Conservation (phyloP, 2,797 vertebrate genomes). For the Hirundo rustica region DNA sequence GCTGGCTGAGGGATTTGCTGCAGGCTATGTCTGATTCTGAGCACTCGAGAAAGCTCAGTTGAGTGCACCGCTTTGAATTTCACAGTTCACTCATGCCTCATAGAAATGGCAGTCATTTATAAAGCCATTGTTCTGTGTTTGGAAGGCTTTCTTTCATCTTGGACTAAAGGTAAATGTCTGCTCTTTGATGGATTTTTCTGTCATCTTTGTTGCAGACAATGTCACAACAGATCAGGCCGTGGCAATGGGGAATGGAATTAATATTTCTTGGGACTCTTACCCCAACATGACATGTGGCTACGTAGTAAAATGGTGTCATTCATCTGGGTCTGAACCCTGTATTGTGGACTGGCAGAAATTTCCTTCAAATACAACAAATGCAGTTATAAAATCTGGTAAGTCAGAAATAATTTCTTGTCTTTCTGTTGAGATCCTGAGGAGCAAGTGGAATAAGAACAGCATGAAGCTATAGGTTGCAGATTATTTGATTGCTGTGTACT, state of each 20-base stretch:
- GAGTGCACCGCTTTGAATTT: neutral
- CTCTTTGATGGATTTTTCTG: constrained; percentile 19
- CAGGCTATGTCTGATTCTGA: constrained; percentile 16
- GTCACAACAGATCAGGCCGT: constrained; percentile 59
- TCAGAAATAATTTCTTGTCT: neutral
- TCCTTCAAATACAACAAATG: constrained; percentile 65
- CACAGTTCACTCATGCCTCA: neutral
- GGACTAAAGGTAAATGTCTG: neutral
- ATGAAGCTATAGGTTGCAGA: neutral
- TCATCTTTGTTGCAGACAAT: constrained; percentile 57
- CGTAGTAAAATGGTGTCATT: constrained; percentile 75
- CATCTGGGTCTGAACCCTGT: constrained; percentile 58
- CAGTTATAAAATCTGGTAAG: constrained; percentile 78
- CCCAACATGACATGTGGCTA: constrained; percentile 78
- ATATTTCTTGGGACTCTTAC: constrained; percentile 73
- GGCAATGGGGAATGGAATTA: constrained; percentile 71
- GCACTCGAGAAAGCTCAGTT: neutral
- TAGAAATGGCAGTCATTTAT: neutral
- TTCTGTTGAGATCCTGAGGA: neutral
- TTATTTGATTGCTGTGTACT: neutral
- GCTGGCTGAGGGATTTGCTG: constrained; percentile 25
- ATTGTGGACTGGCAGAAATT: constrained; percentile 76
- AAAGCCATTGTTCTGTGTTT: neutral
- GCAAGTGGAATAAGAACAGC: neutral
- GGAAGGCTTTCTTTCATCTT: neutral